Percentiles rank a stretch among this genome's conserved stretches.
These are phyloP conservation scores for Acronicta psi DNA, from an alignment of 2,888 invertebrate genomes.

Conservation along the genomic window DNA sequence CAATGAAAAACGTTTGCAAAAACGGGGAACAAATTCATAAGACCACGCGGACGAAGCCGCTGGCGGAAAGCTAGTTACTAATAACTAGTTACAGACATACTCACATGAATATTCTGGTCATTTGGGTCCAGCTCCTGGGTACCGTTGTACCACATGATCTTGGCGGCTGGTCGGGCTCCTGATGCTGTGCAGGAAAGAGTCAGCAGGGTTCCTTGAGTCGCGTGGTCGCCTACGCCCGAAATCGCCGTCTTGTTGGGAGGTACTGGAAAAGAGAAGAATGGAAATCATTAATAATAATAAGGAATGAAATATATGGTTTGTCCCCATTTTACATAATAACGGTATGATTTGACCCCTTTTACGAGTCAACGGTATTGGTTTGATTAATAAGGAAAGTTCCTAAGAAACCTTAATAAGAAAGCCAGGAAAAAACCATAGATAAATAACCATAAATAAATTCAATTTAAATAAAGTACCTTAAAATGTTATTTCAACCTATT, in stretches of 20 bases:
- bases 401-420: too few species aligned
- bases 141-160: constrained; percentile 95
- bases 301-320: neutral
- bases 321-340: too few species aligned
- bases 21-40: too few species aligned
- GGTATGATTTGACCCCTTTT: too few species aligned
- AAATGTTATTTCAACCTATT: constrained; percentile 12
- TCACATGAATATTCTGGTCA: constrained; percentile 74
- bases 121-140: constrained; percentile 79
- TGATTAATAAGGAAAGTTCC: too few species aligned
- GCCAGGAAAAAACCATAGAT: too few species aligned
- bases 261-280: constrained; percentile 88
- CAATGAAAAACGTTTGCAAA: too few species aligned
- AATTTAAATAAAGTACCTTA: neutral
- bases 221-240: constrained; percentile 93
- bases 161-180: constrained; percentile 95
- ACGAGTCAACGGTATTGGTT: too few species aligned
- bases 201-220: constrained; percentile 94
- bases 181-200: constrained; percentile 93
- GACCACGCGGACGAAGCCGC: too few species aligned
- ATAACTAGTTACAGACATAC: constrained; percentile 33
- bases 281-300: neutral
- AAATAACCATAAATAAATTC: too few species aligned
- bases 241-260: constrained; percentile 94
- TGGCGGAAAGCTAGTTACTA: neutral